Evolutionary conservation across 2,888 invertebrate species (phyloP), one percentile per base, ranked within the genome.

Genomic region (Pristionchus entomophagus): DNA sequence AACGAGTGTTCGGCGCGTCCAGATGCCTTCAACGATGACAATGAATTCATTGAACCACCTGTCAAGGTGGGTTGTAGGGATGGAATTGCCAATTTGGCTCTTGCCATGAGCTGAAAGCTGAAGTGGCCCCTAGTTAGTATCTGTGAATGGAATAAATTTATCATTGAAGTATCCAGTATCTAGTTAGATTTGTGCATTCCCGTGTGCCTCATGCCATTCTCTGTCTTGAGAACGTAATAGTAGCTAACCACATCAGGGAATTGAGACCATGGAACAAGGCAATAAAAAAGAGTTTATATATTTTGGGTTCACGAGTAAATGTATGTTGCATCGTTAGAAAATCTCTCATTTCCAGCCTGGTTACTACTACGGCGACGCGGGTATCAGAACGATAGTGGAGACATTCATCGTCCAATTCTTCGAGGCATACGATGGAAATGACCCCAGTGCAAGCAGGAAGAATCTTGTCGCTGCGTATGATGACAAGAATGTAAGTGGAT

Each of bases 391-490:
- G 38, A 84, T 90, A 22, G 89, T 92, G 22, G 92, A 92, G 69
- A 84, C 86, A 0, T 93, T 93, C 84, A 84, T 93, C 29, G 38
- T 89, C 29, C 89, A 90, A 35, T 93, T 86, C 86, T 88, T 91
- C 80, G 86, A 88, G n/a, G 53, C 89, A 14, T 91, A 91, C 83
- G 91, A 91, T 80, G 88, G 84, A 0, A 35, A 38, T 59, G 26
- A n/a, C 22, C 45, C n/a, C 22, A 38, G 65, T n/a, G n/a, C n/a
- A 22, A n/a, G 86, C 3, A 87, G 93, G 19, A 89, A 90, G 86
- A 86, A 89, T 78, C 88, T 93, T 12, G 86, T 91, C 56, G 87
- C 88, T 35, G 93, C 93, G 2, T 93, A 93, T 80, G 91, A 92
- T 84, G 89, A 90, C 26, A 88, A 89, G 22, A 87, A 91, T 59